These are phyloP conservation scores for Paelopatides confundens DNA, from an alignment of 53 echinoderm and acorn worm genomes.

Conservation along the genomic window DNA sequence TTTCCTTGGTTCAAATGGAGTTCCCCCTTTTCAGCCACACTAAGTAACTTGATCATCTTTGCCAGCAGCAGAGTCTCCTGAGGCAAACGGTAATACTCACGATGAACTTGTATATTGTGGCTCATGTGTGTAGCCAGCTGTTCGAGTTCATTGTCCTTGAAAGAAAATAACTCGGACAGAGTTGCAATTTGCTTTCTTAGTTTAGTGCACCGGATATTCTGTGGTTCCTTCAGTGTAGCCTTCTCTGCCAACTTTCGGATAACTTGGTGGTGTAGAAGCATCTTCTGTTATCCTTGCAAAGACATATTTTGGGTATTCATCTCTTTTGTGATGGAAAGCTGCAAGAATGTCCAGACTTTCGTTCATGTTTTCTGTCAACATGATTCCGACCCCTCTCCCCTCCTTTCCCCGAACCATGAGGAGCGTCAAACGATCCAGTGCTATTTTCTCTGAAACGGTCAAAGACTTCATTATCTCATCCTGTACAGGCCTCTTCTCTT, in stretches of 20 bases:
- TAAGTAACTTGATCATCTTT: constrained; percentile 62
- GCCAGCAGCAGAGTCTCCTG: constrained; percentile 52
- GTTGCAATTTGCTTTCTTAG: constrained; percentile 64
- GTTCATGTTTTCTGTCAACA: constrained; percentile 15
- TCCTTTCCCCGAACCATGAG: constrained; percentile 56
- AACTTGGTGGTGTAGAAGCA: constrained; percentile 39
- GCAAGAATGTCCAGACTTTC: constrained; percentile 43
- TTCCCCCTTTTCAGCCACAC: constrained; percentile 16
- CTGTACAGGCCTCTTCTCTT: not conserved
- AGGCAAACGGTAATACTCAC: constrained; percentile 65
- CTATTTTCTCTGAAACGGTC: not conserved
- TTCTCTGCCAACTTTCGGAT: not conserved
- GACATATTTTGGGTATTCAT: not conserved
- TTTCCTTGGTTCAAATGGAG: not conserved
- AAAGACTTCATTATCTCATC: constrained; percentile 21
- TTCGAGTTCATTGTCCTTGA: constrained; percentile 61
- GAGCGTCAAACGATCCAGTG: constrained; percentile 3
- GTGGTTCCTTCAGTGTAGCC: constrained; percentile 51
- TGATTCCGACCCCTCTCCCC: not conserved
- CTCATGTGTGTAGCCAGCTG: constrained; percentile 70
- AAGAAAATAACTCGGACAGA: constrained; percentile 47
- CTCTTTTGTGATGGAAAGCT: not conserved
- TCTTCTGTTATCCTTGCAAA: constrained; percentile 36
- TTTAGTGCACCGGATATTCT: constrained; percentile 61
- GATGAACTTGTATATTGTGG: constrained; percentile 54